Evolutionary conservation across 2,888 invertebrate genomes (phyloP), one percentile per base, ranked within the genome.

Genomic region (Drosophila tanythrix): DNA sequence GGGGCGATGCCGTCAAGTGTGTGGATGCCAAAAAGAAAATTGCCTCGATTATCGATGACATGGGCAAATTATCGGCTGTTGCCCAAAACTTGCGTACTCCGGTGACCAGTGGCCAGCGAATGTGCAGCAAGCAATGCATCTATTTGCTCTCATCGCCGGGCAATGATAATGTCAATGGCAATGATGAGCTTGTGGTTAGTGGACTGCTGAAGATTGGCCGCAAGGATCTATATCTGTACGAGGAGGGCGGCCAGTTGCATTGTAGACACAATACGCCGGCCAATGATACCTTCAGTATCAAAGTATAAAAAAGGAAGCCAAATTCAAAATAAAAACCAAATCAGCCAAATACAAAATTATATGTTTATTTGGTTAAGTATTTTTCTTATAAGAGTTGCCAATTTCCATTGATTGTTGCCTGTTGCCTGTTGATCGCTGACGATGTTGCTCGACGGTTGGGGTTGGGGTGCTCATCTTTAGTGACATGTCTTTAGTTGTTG

Each of bases 191-290:
- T 3, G 93, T 93, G 29, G 95, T 96, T 18, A 94, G 97, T 38
- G 99, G 98, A 0, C 94, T 98, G 88, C 93, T 99, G 78, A 99
- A 98, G 94, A 95, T 98, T 55, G 98, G 98, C 21, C 94, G 94
- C 74, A 99, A 99, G 94, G 96, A 96, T 85, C 94, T 99, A 53
- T 99, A 97, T 94, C 94, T 98, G 62, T 96, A 95, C 92, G 96
- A 97, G 92, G 94, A 94, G 80, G 92, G 93, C 58, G 95, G 95
- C n/a, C 93, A 94, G 52, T 95, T 96, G 85, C 95, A 95, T 91
- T 96, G 97, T 91, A 94, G 96, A 67, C 94, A 96, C 74, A 95
- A 96, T 73, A 96, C 98, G 0, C 94, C 97, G 8, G 98, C 98
- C 93, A 95, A 31, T 31, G 2, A 31, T 31, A 31, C 31, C 8